Evolutionary conservation across 2,888 invertebrate species (phyloP).

Genomic region (Caenorhabditis macrosperma): DNA sequence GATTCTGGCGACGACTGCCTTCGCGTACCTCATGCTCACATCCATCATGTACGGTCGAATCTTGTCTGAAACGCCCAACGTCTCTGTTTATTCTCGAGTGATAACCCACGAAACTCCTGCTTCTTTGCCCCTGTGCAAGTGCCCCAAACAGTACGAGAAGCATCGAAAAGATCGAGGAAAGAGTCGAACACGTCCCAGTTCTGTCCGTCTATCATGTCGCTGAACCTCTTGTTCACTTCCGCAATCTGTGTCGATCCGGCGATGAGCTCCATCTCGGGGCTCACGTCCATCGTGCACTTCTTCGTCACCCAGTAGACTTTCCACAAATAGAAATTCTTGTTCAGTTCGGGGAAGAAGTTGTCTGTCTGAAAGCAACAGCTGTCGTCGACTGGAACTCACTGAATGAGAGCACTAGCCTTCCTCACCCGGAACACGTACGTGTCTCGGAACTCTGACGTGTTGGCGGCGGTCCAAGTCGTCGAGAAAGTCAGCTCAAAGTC

Average conservation of each 20-base stretch:
- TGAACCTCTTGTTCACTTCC: constrained; percentile 33
- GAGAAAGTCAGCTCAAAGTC: constrained; percentile 11
- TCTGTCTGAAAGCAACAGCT: constrained; percentile 1
- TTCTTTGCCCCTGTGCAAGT: constrained; percentile 6
- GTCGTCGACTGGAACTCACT: not conserved
- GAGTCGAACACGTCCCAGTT: constrained; percentile 25
- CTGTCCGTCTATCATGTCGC: constrained; percentile 18
- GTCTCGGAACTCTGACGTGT: not conserved
- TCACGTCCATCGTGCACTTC: constrained; percentile 16
- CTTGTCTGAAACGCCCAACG: not conserved
- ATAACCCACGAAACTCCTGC: not conserved
- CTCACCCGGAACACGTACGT: constrained; percentile 13
- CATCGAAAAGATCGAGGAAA: constrained; percentile 22
- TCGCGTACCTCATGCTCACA: constrained; percentile 3
- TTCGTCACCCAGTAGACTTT: constrained; percentile 25
- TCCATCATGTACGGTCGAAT: constrained; percentile 9
- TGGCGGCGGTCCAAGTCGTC: constrained; percentile 8
- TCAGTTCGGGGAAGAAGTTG: not conserved
- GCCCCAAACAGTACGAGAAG: not conserved
- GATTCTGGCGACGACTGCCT: not conserved
- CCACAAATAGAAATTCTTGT: not conserved
- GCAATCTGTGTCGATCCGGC: not conserved
- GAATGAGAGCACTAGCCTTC: not conserved
- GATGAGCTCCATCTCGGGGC: not conserved
- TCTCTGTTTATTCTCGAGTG: not conserved